Evolutionary conservation across 2,888 invertebrate species (phyloP).

Genomic region (Drosophila monieri): DNA sequence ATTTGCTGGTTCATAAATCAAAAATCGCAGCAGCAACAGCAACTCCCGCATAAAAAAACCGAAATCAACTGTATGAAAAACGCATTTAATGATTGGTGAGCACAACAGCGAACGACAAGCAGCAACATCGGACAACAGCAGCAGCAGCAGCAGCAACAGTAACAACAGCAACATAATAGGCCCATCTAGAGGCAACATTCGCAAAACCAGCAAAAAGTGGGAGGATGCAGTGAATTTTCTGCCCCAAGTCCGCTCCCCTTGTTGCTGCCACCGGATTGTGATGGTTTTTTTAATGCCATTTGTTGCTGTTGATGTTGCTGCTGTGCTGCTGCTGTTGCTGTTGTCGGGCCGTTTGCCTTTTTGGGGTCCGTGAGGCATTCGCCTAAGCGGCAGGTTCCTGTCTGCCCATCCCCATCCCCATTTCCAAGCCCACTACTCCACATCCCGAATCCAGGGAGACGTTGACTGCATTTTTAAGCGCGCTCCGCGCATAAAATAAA

Average conservation of each 20-base stretch:
- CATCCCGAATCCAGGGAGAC: constrained; percentile 48
- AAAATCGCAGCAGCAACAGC: constrained; percentile 68
- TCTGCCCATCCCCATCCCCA: constrained; percentile 41
- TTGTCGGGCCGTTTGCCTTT: constrained; percentile 77
- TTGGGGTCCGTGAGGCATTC: constrained; percentile 78
- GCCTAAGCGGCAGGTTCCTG: constrained; percentile 79
- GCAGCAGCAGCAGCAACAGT: constrained; percentile 44
- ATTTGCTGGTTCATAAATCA: constrained; percentile 76
- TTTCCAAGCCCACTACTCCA: background rate
- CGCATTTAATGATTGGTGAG: constrained; percentile 76
- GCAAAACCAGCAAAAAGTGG: constrained; percentile 79
- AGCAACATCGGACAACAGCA: constrained; percentile 53
- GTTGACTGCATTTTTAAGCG: constrained; percentile 79
- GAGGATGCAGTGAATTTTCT: constrained; percentile 82
- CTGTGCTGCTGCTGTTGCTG: constrained; percentile 50
- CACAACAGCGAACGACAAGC: constrained; percentile 61
- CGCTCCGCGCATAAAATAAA: constrained; percentile 77
- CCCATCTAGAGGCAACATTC: constrained; percentile 49
- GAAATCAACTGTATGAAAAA: constrained; percentile 62
- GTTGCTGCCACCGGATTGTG: constrained; percentile 37
- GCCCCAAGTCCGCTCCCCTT: constrained; percentile 44
- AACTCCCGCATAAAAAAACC: constrained; percentile 75
- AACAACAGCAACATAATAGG: constrained; percentile 54
- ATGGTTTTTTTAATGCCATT: constrained; percentile 50
- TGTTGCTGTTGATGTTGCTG: constrained; percentile 43